phyloP scores from a whole-genome alignment of 2,797 vertebrate genomes.

The Pangasius larnaudii region DNA sequence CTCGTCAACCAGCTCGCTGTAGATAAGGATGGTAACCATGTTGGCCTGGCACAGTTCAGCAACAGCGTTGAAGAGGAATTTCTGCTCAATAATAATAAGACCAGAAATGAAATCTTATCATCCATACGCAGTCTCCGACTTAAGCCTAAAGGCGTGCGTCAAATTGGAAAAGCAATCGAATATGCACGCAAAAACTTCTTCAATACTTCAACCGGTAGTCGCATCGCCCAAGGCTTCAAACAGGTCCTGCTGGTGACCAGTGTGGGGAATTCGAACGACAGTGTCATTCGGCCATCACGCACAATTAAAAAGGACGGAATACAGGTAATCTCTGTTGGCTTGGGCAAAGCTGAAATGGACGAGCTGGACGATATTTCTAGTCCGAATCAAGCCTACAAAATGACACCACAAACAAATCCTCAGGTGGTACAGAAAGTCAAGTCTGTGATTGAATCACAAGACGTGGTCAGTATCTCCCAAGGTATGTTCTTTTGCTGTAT shows the following conservation, averaged over 20 bases:
- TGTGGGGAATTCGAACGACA: conserved; percentile 74
- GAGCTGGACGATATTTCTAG: conserved; percentile 66
- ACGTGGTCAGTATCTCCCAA: neutral
- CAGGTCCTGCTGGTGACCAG: conserved; percentile 80
- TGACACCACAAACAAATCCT: conserved; percentile 25
- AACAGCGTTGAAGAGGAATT: conserved; percentile 72
- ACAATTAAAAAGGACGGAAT: conserved; percentile 72
- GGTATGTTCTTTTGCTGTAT: conserved; percentile 60
- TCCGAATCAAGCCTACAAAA: conserved; percentile 50
- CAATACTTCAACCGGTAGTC: conserved; percentile 70
- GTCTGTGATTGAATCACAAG: conserved; percentile 61
- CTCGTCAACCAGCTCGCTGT: conserved; percentile 72
- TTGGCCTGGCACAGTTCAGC: conserved; percentile 82
- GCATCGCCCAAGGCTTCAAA: conserved; percentile 68
- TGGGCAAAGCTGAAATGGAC: conserved; percentile 56
- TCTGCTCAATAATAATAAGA: conserved; percentile 70
- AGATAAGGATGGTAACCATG: conserved; percentile 66
- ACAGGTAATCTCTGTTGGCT: conserved; percentile 70
- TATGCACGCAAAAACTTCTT: conserved; percentile 71
- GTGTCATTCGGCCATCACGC: conserved; percentile 59
- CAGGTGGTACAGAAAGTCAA: conserved; percentile 55
- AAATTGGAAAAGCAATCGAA: conserved; percentile 71
- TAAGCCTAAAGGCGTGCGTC: conserved; percentile 53
- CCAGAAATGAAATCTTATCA: conserved; percentile 61
- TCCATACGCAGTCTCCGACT: conserved; percentile 63